These are phyloP conservation scores for Dexiosoma caninum DNA, from an alignment of 2,888 invertebrate species.

Conservation along the genomic window DNA sequence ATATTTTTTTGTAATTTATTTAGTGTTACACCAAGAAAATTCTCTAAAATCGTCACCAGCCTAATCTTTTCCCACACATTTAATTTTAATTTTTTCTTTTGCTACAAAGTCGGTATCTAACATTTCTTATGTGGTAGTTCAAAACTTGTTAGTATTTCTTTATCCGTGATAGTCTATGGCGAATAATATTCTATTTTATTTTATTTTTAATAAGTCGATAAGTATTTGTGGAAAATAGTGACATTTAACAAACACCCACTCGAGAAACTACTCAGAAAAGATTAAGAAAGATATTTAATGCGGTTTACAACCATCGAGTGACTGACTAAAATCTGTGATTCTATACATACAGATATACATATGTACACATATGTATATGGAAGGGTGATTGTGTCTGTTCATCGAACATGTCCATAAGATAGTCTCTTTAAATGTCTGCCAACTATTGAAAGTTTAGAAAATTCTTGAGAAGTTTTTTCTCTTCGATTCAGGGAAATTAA, in stretches of 20 bases:
- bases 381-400: too few species aligned
- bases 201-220: slow-evolving; percentile 23
- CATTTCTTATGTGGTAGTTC: background rate
- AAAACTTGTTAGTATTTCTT: background rate
- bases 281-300: slow-evolving; percentile 47
- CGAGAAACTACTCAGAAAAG: slow-evolving; percentile 35
- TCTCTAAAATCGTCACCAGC: background rate
- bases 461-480: background rate
- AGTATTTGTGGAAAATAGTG: slow-evolving; percentile 40
- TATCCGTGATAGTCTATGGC: background rate
- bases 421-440: background rate
- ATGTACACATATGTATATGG: too few species aligned
- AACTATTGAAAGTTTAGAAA: background rate
- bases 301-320: background rate
- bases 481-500: background rate
- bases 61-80: background rate
- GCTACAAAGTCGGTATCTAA: background rate
- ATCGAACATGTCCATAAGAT: background rate
- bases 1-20: too few species aligned
- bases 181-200: background rate
- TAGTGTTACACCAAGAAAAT: too few species aligned
- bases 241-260: slow-evolving; percentile 50
- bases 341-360: too few species aligned
- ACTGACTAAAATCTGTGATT: background rate
- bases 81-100: background rate